These are phyloP conservation scores for Drosophila lacertosa DNA, from an alignment of 1,140 invertebrate species.

Conservation along the genomic window DNA sequence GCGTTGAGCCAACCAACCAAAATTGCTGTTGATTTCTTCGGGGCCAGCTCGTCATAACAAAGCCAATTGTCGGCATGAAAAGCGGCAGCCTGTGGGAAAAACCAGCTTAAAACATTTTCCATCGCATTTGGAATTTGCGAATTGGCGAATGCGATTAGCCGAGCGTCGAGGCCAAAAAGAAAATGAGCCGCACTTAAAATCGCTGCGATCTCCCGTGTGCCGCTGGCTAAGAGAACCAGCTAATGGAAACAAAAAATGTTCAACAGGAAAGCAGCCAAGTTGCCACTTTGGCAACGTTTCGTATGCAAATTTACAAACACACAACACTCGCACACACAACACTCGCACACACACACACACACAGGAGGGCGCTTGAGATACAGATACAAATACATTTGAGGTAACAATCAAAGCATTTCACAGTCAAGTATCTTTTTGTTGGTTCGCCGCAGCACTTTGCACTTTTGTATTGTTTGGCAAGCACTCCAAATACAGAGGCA, in stretches of 20 bases:
- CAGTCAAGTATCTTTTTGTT: constrained; percentile 32
- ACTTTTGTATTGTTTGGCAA: constrained; percentile 66
- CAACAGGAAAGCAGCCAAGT: constrained; percentile 44
- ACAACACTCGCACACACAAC: constrained; percentile 1
- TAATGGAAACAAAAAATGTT: constrained; percentile 67
- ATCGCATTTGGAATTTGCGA: constrained; percentile 24
- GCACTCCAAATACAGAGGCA: constrained; percentile 37
- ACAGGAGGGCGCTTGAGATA: constrained; percentile 39
- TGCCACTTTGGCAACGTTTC: constrained; percentile 66
- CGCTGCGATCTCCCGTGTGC: constrained; percentile 2
- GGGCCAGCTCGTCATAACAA: constrained; percentile 34
- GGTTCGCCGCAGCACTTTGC: constrained; percentile 71
- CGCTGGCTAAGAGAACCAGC: constrained; percentile 5
- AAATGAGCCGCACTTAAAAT: constrained; percentile 13
- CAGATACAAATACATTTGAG: constrained; percentile 65
- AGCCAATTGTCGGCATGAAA: constrained; percentile 25
- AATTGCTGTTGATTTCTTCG: constrained; percentile 29
- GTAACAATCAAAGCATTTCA: constrained; percentile 69
- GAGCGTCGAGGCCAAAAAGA: constrained; percentile 1
- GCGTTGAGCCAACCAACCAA: constrained; percentile 2
- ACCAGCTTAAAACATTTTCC: constrained; percentile 22
- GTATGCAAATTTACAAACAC: constrained; percentile 57
- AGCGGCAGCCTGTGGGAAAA: not conserved
- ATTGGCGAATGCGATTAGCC: constrained; percentile 35
- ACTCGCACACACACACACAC: not conserved